A percentile compares a stretch with the other conserved stretches of the same genome.
Conservation (phyloP, 2,797 vertebrate genomes). For the Melanotaenia boesemani region DNA sequence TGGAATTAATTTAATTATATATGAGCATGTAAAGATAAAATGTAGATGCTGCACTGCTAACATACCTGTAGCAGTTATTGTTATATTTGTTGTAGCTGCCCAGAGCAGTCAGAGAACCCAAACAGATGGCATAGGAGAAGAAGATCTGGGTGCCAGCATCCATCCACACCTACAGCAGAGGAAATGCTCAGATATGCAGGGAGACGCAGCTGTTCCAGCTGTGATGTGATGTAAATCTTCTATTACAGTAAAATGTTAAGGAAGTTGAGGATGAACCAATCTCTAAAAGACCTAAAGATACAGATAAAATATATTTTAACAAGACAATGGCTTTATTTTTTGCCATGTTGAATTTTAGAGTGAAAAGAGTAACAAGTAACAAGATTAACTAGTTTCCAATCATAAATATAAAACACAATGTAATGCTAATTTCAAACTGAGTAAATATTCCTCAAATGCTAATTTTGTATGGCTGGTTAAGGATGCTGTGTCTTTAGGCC, state of each 20-base stretch:
- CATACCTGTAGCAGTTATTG: conserved; percentile 94
- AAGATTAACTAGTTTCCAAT: neutral
- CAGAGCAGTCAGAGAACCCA: conserved; percentile 91
- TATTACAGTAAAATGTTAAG: neutral
- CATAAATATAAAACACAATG: no score
- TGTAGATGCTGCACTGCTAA: neutral
- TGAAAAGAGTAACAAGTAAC: neutral
- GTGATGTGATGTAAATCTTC: neutral
- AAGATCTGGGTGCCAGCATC: conserved; percentile 96
- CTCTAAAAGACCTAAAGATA: neutral
- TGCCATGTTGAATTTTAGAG: neutral
- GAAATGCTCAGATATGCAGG: neutral
- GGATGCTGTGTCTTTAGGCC: no score
- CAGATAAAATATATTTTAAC: neutral
- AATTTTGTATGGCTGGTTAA: no score
- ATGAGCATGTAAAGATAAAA: neutral
- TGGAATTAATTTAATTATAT: neutral
- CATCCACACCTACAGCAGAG: conserved; percentile 90
- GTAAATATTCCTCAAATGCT: neutral
- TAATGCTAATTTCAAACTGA: no score
- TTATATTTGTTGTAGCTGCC: conserved; percentile 96
- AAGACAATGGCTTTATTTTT: neutral
- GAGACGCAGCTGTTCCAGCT: neutral
- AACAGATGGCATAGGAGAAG: conserved; percentile 94
- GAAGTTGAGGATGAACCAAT: neutral